These are phyloP conservation scores for Idris sp. DNA, from an alignment of 1,140 invertebrate species.

Conservation along the genomic window DNA sequence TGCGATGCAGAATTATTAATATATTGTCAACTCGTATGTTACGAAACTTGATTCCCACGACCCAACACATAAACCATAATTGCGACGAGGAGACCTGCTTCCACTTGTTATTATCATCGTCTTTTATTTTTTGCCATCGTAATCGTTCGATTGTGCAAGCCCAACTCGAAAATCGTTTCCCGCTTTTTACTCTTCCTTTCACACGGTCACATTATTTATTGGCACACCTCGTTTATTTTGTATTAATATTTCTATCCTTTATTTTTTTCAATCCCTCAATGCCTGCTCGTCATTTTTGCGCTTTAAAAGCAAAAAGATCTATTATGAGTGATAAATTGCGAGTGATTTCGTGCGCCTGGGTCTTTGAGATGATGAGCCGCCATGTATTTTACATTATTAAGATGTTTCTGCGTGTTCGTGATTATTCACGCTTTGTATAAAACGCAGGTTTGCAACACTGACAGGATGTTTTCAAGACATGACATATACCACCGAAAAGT, in stretches of 20 bases:
- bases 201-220: conserved; percentile 53
- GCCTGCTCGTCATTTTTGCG: conserved; percentile 35
- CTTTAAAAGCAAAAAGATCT: conserved; percentile 49
- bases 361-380: conserved; percentile 53
- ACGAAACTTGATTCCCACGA: conserved; percentile 77
- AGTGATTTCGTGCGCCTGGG: conserved; percentile 29
- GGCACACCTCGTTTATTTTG: conserved; percentile 16
- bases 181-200: conserved; percentile 48
- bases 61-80: conserved; percentile 73
- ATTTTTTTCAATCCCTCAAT: conserved; percentile 14
- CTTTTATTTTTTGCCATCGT: conserved; percentile 51
- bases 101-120: conserved; percentile 34
- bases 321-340: conserved; percentile 55
- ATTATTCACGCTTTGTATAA: conserved; percentile 55
- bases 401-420: conserved; percentile 54
- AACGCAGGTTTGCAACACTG: conserved; percentile 20
- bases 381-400: conserved; percentile 61
- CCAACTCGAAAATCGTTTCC: conserved; percentile 49
- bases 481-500: too few species aligned
- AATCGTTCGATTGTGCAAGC: conserved; percentile 46
- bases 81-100: conserved; percentile 65
- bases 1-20: too few species aligned
- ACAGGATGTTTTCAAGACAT: conserved; percentile 29
- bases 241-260: too few species aligned
- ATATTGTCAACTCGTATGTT: too few species aligned